These are phyloP conservation scores for Aporrectodea caliginosa DNA, from an alignment of 1,140 invertebrate genomes.

Conservation along the genomic window DNA sequence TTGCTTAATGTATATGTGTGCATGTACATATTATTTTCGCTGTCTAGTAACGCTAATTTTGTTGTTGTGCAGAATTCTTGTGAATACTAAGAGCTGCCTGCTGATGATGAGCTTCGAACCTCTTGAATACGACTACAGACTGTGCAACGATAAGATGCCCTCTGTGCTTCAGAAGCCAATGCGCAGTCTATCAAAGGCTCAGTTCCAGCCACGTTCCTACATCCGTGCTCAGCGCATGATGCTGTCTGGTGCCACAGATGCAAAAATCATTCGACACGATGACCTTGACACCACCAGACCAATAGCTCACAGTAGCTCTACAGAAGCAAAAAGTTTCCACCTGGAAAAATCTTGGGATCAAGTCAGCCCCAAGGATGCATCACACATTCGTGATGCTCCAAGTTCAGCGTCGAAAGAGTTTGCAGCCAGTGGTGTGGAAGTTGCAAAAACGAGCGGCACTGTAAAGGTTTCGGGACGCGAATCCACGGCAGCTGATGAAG, in stretches of 20 bases:
- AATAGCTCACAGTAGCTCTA: too few relatives aligned
- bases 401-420: too few relatives aligned
- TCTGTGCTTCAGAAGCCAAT: slow-evolving; percentile 48
- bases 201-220: slow-evolving; percentile 48
- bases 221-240: slow-evolving; percentile 49
- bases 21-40: too few relatives aligned
- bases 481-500: slow-evolving; percentile 43
- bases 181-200: slow-evolving; percentile 47
- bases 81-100: slow-evolving; percentile 52
- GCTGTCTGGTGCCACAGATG: slow-evolving; percentile 47
- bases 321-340: too few relatives aligned
- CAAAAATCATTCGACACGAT: slow-evolving; percentile 42
- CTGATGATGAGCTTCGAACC: slow-evolving; percentile 54
- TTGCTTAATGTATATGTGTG: too few relatives aligned
- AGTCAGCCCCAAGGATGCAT: too few relatives aligned
- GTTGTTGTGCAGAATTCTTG: slow-evolving; percentile 49
- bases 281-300: too few relatives aligned
- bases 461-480: too few relatives aligned
- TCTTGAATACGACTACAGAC: slow-evolving; percentile 52
- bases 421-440: neutral
- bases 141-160: slow-evolving; percentile 49
- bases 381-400: too few relatives aligned
- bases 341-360: too few relatives aligned
- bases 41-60: too few relatives aligned
- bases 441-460: slow-evolving; percentile 39